Evolutionary conservation across 1,140 invertebrate genomes (phyloP), one percentile per base, ranked within the genome.

Genomic region (Macrocentrus cingulum): DNA sequence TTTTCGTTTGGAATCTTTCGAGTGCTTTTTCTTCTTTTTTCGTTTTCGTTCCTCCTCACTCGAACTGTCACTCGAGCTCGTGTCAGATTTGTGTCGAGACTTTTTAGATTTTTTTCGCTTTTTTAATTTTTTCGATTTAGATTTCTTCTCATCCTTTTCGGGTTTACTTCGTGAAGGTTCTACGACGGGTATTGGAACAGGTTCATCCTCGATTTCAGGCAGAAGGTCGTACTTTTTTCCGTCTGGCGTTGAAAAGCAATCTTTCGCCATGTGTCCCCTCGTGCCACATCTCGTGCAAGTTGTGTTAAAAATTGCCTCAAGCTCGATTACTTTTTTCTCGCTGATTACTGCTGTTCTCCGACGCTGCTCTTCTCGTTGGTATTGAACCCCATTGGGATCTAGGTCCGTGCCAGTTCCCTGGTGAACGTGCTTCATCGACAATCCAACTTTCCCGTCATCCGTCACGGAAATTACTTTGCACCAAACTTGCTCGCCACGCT

Each of bases 401-500:
- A 80, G 61, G 56, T 81, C 79, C 18, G 61, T 70, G 4, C 79
- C 79, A 59, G 66, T 75, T 37, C 77, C 77, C 66, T 81, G 79
- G 66, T 80, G 71, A 3, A 81, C 79, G 18, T 74, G 58, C 63
- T 81, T 81, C 79, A 81, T 81, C 3, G 79, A 80, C 3, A 80
- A 46, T 11, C 72, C 73, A 60, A 81, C 70, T 64, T 81, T 81
- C 34, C 77, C 77, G 63, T 81, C 75, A 23, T 79, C 74, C 23
- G 62, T 61, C 0, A 77, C 55, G 2, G 69, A 72, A 53, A 80
- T 80, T 7, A 79, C 63, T 66, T 81, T 81, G 56, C 78, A 80
- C 78, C 77, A 81, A 5, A 81, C 64, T 19, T 65, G 56, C 29
- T 81, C 79, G 3, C 78, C 77, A 52, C 60, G 69, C 52, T 78